Evolutionary conservation across 2,797 vertebrate species (phyloP).

Genomic region (Characodon lateralis): DNA sequence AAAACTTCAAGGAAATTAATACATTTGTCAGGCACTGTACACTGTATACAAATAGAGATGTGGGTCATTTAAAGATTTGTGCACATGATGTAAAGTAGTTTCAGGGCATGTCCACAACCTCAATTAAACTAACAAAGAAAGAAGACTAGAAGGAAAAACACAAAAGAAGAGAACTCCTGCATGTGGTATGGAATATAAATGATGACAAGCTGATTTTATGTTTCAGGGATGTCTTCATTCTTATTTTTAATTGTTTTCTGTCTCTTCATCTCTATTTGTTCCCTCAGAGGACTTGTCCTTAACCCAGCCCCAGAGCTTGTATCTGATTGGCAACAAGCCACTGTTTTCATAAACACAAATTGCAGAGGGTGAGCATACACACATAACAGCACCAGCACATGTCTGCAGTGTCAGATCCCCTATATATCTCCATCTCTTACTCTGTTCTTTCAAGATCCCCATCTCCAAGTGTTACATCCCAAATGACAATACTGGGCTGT

Average conservation of each 20-base stretch:
- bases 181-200: not conserved
- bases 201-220: constrained; percentile 24
- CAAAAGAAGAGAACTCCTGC: constrained; percentile 41
- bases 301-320: constrained; percentile 45
- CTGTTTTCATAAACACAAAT: constrained; percentile 80
- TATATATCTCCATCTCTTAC: constrained; percentile 76
- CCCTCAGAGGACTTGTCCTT: constrained; percentile 56
- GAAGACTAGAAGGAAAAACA: constrained; percentile 64
- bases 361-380: constrained; percentile 72
- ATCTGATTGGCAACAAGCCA: constrained; percentile 78
- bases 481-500: not conserved
- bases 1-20: not conserved
- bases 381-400: constrained; percentile 76
- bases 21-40: not conserved
- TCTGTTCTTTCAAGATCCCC: constrained; percentile 72
- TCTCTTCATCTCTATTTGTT: constrained; percentile 47
- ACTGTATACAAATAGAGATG: not conserved
- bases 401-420: constrained; percentile 72
- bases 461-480: constrained; percentile 62
- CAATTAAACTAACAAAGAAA: constrained; percentile 73
- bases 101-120: constrained; percentile 55
- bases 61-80: constrained; percentile 30
- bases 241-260: constrained; percentile 35
- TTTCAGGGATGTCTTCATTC: constrained; percentile 29
- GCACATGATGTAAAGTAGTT: constrained; percentile 5